These are phyloP conservation scores for Zaprionus davidi DNA, from an alignment of 1,140 invertebrate genomes.

Conservation along the genomic window DNA sequence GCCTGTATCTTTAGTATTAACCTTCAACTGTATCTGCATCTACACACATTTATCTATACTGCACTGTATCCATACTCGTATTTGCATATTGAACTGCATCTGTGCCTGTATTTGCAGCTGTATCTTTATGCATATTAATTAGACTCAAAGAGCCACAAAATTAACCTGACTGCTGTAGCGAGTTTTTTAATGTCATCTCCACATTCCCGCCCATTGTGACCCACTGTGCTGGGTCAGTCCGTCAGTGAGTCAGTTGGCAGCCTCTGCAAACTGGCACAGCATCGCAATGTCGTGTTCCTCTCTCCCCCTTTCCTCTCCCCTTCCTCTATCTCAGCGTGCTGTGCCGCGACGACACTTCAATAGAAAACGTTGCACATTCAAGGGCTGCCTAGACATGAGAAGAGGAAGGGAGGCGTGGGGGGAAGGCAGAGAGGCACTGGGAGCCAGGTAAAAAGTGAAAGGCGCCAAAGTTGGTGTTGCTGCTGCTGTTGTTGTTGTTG, in stretches of 20 bases:
- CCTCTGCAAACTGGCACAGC: conserved; percentile 54
- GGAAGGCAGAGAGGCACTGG: not conserved
- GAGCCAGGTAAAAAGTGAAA: conserved; percentile 74
- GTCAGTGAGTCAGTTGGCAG: conserved; percentile 6
- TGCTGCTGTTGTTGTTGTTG: conserved; percentile 42
- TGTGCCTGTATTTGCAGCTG: not conserved
- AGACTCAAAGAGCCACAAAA: not conserved
- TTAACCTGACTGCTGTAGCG: not conserved
- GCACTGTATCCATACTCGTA: too few relatives aligned
- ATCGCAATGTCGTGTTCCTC: conserved; percentile 29
- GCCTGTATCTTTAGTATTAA: too few relatives aligned
- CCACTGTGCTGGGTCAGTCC: conserved; percentile 3
- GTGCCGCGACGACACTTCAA: conserved; percentile 46
- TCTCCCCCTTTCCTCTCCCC: not conserved
- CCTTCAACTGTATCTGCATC: too few relatives aligned
- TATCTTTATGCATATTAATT: not conserved
- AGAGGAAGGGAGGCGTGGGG: not conserved
- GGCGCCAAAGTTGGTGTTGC: conserved; percentile 59
- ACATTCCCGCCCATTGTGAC: not conserved
- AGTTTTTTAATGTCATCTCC: not conserved
- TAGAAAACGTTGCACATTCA: conserved; percentile 73
- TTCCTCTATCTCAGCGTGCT: not conserved
- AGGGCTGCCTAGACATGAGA: conserved; percentile 12
- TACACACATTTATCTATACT: too few relatives aligned
- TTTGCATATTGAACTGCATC: not conserved